Evolutionary conservation across 2,888 invertebrate species (phyloP), one percentile per base, ranked within the genome.

Genomic region (Sclerodermus sp.): DNA sequence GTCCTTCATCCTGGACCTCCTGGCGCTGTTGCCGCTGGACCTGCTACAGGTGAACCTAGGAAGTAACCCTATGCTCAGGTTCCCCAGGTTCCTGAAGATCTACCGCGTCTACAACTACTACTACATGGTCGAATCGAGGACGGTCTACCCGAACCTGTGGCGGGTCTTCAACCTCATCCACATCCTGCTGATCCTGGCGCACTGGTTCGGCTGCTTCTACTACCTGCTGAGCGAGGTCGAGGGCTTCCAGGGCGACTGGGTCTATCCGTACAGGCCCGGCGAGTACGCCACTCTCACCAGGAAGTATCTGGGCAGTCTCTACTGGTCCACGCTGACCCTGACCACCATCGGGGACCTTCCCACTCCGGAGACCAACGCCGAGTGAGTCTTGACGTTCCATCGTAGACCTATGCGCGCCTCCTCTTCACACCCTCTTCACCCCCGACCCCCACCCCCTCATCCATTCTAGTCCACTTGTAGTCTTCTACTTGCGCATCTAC

Each of bases 201-300:
- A 96, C 78, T 96, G 96, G 96, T 96, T 96, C 78, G 96, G 96
- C 49, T 96, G 96, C 79, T 96, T 96, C 83, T 96, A 96, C 83
- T 96, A 91, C 81, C 81, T 96, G 71, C 85, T 96, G 49, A 95
- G 95, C 5, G 93, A 96, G 76, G 90, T 90, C 51, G 93, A 94
- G 78, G 90, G 88, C 15, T 93, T 93, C 78, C 80, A 91, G 85
- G 92, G 92, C 38, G 92, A 91, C 76, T 93, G 93, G 93, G 91
- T 90, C 4, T 93, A 93, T 79, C 92, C 92, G 1, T 89, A 91
- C 77, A 83, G 91, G 63, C 89, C 90, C 39, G 93, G 93, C 2
- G 92, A 91, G 77, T 95, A 93, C 79, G 90, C 93, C 1, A 91
- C 93, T 0, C 83, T 96, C 49, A 91, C 93, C 6, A 83, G 96